Percentiles rank a stretch among this genome's conserved stretches.
Evolutionary conservation across 2,888 invertebrate genomes (phyloP).

Genomic region (Cantharis flavilabris): DNA sequence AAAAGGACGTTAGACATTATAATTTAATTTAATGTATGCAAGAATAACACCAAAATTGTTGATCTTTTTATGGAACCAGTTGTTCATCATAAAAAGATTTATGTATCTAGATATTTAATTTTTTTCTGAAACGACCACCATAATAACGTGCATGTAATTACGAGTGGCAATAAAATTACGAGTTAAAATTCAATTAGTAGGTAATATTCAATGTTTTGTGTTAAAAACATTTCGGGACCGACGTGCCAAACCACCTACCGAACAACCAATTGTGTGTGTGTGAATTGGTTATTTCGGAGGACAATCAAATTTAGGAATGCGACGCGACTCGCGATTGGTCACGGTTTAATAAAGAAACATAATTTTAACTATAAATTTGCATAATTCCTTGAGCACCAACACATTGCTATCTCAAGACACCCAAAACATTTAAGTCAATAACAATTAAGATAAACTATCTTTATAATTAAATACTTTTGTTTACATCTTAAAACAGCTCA

Average conservation of each 20-base stretch:
- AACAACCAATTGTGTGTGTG: neutral
- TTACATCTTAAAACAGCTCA: slow-evolving; percentile 1
- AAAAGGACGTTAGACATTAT: neutral
- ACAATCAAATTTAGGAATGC: neutral
- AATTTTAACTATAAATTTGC: neutral
- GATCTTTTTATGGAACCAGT: neutral
- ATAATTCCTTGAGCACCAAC: neutral
- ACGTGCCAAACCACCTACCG: slow-evolving; percentile 11
- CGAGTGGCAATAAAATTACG: neutral
- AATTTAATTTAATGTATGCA: slow-evolving; percentile 2
- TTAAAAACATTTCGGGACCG: slow-evolving; percentile 1
- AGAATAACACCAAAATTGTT: neutral
- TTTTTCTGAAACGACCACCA: neutral
- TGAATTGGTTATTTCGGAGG: neutral
- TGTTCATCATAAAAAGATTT: neutral
- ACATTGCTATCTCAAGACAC: slow-evolving; percentile 1
- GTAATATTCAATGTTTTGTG: neutral
- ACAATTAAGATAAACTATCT: slow-evolving; percentile 19
- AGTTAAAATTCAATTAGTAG: slow-evolving; percentile 17
- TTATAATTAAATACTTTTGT: slow-evolving; percentile 18
- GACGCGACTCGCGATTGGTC: neutral
- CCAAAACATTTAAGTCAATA: slow-evolving; percentile 13
- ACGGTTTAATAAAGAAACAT: neutral
- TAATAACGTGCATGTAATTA: neutral
- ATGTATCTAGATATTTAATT: neutral